Conservation (phyloP, 2,797 vertebrate species). For the Coluber constrictor region DNA sequence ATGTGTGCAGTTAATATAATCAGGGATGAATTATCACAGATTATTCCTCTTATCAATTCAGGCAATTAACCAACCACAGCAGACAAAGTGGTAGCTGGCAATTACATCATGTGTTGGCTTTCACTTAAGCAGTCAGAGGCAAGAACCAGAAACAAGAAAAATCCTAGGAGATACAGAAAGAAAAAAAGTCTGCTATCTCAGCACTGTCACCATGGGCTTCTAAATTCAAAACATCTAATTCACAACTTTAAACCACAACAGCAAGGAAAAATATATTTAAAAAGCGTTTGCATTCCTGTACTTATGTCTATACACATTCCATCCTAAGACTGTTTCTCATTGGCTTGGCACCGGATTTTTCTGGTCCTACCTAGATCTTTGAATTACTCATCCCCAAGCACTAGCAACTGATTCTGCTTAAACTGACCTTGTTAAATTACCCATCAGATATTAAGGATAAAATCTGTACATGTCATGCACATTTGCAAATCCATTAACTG, state of each 20-base stretch:
- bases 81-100: not conserved
- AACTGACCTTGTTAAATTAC: not conserved
- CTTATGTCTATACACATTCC: not conserved
- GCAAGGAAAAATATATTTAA: not conserved
- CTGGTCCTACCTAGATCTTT: not conserved
- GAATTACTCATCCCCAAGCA: not conserved
- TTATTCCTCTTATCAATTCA: not conserved
- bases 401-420: not conserved
- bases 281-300: not conserved
- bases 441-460: not conserved
- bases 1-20: conserved; percentile 2
- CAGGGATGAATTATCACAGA: not conserved
- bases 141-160: not conserved
- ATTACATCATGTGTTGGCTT: not conserved
- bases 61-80: not conserved
- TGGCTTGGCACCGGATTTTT: not conserved
- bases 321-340: not conserved
- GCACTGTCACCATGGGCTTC: not conserved
- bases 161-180: not conserved
- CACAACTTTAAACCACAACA: not conserved
- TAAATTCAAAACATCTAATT: not conserved
- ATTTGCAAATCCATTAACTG: not conserved
- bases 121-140: not conserved
- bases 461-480: not conserved
- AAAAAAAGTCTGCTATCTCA: not conserved